Conservation (phyloP, 2,888 invertebrate genomes). For the Eristalis arbustorum region DNA sequence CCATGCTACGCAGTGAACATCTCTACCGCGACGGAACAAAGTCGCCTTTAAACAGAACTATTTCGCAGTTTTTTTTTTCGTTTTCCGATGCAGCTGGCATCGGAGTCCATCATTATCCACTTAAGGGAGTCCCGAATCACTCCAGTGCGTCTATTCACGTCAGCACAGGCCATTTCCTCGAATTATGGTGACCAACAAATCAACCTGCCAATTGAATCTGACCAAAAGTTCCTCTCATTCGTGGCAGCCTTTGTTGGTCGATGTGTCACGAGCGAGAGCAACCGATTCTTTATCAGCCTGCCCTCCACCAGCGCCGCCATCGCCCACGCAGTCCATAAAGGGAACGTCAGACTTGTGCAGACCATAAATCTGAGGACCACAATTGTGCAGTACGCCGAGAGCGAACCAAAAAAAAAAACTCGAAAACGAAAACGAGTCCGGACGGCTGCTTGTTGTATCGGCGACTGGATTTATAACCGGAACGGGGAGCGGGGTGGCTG, state of each 20-base stretch:
- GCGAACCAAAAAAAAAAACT: neutral
- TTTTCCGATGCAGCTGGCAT: too few relatives aligned
- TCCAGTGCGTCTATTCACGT: neutral
- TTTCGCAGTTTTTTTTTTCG: too few relatives aligned
- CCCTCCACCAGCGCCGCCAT: neutral
- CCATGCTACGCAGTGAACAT: too few relatives aligned
- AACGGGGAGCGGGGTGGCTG: neutral
- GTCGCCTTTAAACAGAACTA: too few relatives aligned
- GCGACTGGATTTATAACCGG: slow-evolving; percentile 41
- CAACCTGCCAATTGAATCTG: slow-evolving; percentile 51
- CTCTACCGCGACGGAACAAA: too few relatives aligned
- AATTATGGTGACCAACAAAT: slow-evolving; percentile 53
- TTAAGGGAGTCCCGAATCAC: neutral
- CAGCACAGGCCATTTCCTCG: slow-evolving; percentile 7
- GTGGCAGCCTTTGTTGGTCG: slow-evolving; percentile 38
- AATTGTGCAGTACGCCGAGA: slow-evolving; percentile 4
- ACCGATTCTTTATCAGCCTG: slow-evolving; percentile 25
- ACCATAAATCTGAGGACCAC: slow-evolving; percentile 55
- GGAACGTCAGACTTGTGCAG: slow-evolving; percentile 43
- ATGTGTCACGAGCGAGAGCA: slow-evolving; percentile 10
- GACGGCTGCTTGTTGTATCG: slow-evolving; percentile 34
- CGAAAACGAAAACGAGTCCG: neutral
- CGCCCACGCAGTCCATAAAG: slow-evolving; percentile 20
- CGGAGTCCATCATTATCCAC: neutral
- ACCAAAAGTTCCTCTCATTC: slow-evolving; percentile 47